A percentile compares a stretch with the other conserved stretches of the same genome.
These are phyloP conservation scores for Lomographa bimaculata DNA, from an alignment of 2,888 invertebrate genomes.

Conservation along the genomic window DNA sequence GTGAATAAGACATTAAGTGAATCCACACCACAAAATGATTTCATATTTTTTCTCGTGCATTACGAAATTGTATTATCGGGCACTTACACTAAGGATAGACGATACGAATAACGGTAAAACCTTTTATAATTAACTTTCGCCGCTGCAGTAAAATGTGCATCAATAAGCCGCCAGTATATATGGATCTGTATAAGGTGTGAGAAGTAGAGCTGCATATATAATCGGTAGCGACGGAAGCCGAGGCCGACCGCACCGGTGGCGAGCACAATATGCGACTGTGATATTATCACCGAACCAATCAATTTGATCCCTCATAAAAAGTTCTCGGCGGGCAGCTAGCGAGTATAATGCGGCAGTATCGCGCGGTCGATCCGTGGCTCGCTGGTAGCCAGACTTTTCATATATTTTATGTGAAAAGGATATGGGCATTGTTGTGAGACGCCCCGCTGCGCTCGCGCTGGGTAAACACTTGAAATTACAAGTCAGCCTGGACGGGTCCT, in stretches of 20 bases:
- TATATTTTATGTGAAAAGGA: conserved; percentile 84
- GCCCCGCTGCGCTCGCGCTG: conserved; percentile 68
- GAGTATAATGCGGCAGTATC: conserved; percentile 74
- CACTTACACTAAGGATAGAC: conserved; percentile 2
- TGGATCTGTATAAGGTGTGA: conserved; percentile 71
- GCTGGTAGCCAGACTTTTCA: conserved; percentile 77
- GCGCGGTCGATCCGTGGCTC: conserved; percentile 69
- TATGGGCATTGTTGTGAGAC: conserved; percentile 79
- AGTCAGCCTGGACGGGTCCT: conserved; percentile 62
- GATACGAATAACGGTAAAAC: conserved; percentile 1
- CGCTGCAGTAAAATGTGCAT: conserved; percentile 59
- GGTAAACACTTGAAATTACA: conserved; percentile 83
- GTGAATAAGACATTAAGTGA: conserved; percentile 66
- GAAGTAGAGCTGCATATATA: conserved; percentile 56
- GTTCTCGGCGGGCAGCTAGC: conserved; percentile 73
- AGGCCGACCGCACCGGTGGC: conserved; percentile 34
- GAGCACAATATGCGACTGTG: conserved; percentile 66
- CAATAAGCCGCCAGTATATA: conserved; percentile 50
- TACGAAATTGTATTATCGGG: conserved; percentile 31
- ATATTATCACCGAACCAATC: conserved; percentile 81
- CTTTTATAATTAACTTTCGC: conserved; percentile 38
- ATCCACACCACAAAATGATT: conserved; percentile 50
- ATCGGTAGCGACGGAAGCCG: conserved; percentile 54
- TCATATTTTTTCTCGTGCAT: conserved; percentile 31
- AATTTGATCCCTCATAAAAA: conserved; percentile 83